Base-by-base conservation (phyloP, 37 sponge, comb jelly and placozoan species). In the Beroe ovata region DNA sequence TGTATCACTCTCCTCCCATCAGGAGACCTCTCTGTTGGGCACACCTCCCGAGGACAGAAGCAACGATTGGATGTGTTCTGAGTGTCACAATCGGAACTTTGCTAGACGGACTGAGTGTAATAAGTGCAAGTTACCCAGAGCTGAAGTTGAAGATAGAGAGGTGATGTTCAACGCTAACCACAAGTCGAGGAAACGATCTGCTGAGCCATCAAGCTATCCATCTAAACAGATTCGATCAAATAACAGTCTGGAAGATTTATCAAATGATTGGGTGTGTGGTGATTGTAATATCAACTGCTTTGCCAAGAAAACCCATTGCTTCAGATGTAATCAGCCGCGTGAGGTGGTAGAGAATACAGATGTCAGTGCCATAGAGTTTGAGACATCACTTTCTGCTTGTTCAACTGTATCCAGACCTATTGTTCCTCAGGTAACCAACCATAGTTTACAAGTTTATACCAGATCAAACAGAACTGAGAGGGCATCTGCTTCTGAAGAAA, bases 211-310 rank as follows among this genome's bases (percentile, higher is more conserved):
- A 3, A 29, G 2, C 1, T 6, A 1, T 30, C 33, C 1, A 1
- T 11, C 30, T 3, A 66, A 66, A 30, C 32, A 25, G 16, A 25
- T 30, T 8, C 29, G 69, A 30, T 14, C 16, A 11, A 18, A 25
- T 66, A 4, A 4, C 4, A 34, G 69, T 32, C 32, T 3, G 54
- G 84, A 77, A 54, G 84, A 77, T 23, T 0, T 42, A 42, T 42
- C 84, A 3, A 77, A 77, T 40, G 84, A 77, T 36, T 77, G 84
- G 84, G 42, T 77, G 41, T 77, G 84, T 40, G 84, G 84, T n/a
- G 14, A 39, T 4, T 77, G 84, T 40, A 77, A 77, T 19, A 77
- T 77, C 47, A 77, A 77, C 54, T 42, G 54, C 84, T 77, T 77
- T 41, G 54, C 84, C 42, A 77, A 77, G 54, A 77, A 42, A 35